Evolutionary conservation across 1,140 invertebrate species (phyloP), one percentile per base, ranked within the genome.

Genomic region (Drosophila orosa): DNA sequence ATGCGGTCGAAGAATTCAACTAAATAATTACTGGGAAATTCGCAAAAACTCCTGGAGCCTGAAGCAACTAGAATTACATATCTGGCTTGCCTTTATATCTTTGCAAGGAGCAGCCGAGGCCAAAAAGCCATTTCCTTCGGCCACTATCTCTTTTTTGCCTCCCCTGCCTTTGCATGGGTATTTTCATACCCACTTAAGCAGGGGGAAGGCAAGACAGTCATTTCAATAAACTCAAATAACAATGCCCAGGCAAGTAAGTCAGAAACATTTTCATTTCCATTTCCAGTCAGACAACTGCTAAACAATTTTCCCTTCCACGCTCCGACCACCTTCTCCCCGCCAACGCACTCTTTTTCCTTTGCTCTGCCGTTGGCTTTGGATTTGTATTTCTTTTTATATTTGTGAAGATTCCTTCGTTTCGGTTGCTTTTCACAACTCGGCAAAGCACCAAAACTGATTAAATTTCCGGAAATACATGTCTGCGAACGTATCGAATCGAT

Each of bases 141-240:
- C 5, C 56, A 61, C 48, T 72, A 44, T 55, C 57, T 61, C 12
- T 8, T 40, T 22, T 40, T 25, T 29, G n/a, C 10, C 31, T 29
- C 24, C 2, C 24, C 19, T 29, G 42, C 24, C 60, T 27, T 24
- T 61, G 24, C 55, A 54, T 39, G 39, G 54, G 52, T 57, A 76
- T 76, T 76, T 76, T 76, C 67, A 72, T 65, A 78, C 67, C 68
- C 67, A 74, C 73, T 76, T 76, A 76, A 54, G 45, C 72, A 52
- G 33, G 54, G 35, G 35, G 17, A 35, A 40, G 45, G 54, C 58
- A 65, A 76, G 52, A 60, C 68, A 80, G 77, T 65, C 60, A 78
- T 78, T 78, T 66, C 76, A 78, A 78, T 78, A 79, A 79, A 79
- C 76, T 79, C 68, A 67, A 79, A 79, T 79, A 79, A 79, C 76